Percentiles rank a stretch among this genome's conserved stretches.
Evolutionary conservation across 2,113 vertebrate species (phyloP).

Genomic region (Gymnarchus niloticus): DNA sequence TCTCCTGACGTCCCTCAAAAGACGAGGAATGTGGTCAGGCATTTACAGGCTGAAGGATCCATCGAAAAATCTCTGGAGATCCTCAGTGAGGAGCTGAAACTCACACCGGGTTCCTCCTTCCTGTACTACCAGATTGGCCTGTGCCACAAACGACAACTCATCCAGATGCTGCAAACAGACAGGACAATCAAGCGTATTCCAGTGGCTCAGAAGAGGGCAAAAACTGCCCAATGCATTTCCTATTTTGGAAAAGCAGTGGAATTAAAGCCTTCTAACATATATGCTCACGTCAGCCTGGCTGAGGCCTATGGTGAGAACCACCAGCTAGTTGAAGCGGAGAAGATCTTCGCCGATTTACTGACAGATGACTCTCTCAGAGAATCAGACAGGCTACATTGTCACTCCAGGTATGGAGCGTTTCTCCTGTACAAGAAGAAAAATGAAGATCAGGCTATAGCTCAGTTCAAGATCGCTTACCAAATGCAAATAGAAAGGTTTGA

Average conservation of each 20-base stretch:
- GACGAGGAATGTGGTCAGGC: slow-evolving; percentile 30
- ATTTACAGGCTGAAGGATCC: slow-evolving; percentile 21
- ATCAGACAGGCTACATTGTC: slow-evolving; percentile 29
- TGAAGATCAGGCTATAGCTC: slow-evolving; percentile 21
- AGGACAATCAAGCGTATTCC: background rate
- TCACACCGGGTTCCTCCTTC: slow-evolving; percentile 31
- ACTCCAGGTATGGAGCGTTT: slow-evolving; percentile 26
- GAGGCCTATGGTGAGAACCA: slow-evolving; percentile 24
- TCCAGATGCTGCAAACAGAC: background rate
- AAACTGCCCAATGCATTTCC: slow-evolving; percentile 27
- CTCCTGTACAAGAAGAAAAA: slow-evolving; percentile 29
- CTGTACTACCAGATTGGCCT: slow-evolving; percentile 47
- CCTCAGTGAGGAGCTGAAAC: slow-evolving; percentile 19
- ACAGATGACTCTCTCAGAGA: slow-evolving; percentile 16
- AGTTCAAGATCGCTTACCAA: slow-evolving; percentile 32
- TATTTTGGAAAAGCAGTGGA: slow-evolving; percentile 34
- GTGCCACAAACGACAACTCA: slow-evolving; percentile 37
- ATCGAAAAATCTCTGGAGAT: slow-evolving; percentile 20
- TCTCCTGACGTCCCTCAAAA: slow-evolving; percentile 33
- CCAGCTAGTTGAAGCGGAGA: slow-evolving; percentile 29
- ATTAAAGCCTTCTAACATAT: slow-evolving; percentile 27
- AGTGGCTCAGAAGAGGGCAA: background rate
- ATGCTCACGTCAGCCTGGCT: slow-evolving; percentile 33
- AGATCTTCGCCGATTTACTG: slow-evolving; percentile 33
- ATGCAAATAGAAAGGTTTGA: slow-evolving; percentile 17